phyloP scores from a whole-genome alignment of 2,113 vertebrate genomes.

The Cnemophilus loriae region DNA sequence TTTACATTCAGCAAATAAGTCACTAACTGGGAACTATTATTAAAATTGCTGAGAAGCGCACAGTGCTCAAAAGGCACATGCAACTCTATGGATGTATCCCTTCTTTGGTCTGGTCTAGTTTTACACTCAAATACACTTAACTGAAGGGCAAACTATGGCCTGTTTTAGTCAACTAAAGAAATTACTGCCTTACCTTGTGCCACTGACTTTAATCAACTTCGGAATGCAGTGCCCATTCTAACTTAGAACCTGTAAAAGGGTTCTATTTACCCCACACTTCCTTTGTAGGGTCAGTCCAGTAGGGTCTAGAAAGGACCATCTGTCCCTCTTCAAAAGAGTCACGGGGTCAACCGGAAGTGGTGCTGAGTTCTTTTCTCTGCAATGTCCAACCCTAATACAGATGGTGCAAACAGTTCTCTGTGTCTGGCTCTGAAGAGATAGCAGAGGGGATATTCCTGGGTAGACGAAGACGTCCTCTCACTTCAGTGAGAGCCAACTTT shows the following conservation, averaged over 20 bases:
- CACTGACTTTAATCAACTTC: not conserved
- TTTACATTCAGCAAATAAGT: not conserved
- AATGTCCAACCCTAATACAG: not conserved
- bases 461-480: not conserved
- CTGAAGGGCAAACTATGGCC: not conserved
- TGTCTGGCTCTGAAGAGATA: not conserved
- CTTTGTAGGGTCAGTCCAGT: not conserved
- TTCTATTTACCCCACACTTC: not conserved
- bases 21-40: not conserved
- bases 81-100: not conserved
- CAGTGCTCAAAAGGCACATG: not conserved
- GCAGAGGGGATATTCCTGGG: not conserved
- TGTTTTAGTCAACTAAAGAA: not conserved
- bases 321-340: not conserved
- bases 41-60: not conserved
- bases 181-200: not conserved
- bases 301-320: not conserved
- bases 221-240: not conserved
- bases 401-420: not conserved
- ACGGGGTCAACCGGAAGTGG: not conserved
- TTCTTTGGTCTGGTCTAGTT: not conserved
- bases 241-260: not conserved
- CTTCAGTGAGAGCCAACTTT: not conserved
- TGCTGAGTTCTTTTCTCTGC: not conserved
- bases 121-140: not conserved